Evolutionary conservation across 2,888 invertebrate genomes (phyloP).

Genomic region (Tenthredo mesomela): DNA sequence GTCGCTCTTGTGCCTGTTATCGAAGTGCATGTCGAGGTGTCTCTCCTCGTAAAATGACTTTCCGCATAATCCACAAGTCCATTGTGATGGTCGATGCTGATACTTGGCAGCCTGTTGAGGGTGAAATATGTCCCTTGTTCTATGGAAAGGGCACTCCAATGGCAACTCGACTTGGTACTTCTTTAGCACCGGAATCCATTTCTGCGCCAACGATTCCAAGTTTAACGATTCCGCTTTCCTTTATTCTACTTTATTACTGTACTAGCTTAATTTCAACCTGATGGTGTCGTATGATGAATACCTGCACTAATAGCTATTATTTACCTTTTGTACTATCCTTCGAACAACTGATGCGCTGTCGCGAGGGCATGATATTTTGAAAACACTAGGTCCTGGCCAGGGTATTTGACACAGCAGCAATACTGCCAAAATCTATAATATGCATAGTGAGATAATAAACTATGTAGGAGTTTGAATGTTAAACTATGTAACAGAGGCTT

Average conservation of each 20-base stretch:
- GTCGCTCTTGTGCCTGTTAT: constrained; percentile 91
- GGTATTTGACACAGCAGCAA: constrained; percentile 91
- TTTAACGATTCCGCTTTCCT: neutral
- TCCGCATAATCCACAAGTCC: constrained; percentile 95
- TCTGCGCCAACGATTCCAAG: constrained; percentile 75
- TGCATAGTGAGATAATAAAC: constrained; percentile 54
- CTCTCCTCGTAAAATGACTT: constrained; percentile 95
- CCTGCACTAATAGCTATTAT: neutral
- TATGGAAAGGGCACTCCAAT: constrained; percentile 94
- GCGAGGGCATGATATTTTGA: constrained; percentile 92
- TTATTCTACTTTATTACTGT: neutral
- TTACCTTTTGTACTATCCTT: constrained; percentile 89
- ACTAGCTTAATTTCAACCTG: too few species aligned
- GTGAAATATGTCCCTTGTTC: constrained; percentile 91
- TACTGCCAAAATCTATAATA: constrained; percentile 87
- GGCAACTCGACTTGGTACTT: constrained; percentile 93
- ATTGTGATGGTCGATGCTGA: constrained; percentile 92
- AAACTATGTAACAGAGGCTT: neutral
- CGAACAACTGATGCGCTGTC: constrained; percentile 93
- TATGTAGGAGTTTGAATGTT: too few species aligned
- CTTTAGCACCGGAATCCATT: constrained; percentile 94
- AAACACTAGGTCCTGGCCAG: constrained; percentile 92
- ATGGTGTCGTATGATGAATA: too few species aligned
- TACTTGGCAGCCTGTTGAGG: constrained; percentile 92
- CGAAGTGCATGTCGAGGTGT: constrained; percentile 93